Percentiles rank a stretch among this genome's conserved stretches.
These are phyloP conservation scores for Corbicula japonica DNA, from an alignment of 2,888 invertebrate species.

Conservation along the genomic window DNA sequence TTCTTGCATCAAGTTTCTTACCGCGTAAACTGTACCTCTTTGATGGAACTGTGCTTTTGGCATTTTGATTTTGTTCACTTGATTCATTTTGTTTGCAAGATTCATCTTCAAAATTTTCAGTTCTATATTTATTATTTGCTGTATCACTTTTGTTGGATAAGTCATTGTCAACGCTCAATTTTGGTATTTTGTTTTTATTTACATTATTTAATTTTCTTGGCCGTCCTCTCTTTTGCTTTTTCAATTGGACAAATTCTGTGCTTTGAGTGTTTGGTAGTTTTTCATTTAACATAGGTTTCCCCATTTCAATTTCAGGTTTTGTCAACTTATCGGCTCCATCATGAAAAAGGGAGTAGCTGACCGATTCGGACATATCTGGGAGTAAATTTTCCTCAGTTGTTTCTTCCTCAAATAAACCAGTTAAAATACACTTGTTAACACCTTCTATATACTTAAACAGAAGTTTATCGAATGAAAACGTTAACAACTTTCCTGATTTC, in stretches of 20 bases:
- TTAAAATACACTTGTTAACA: slow-evolving; percentile 21
- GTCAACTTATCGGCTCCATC: neutral
- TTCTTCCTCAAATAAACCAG: neutral
- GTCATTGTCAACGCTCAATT: neutral
- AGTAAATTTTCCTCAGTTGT: neutral
- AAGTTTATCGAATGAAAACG: slow-evolving; percentile 11
- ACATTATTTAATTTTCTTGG: slow-evolving; percentile 24
- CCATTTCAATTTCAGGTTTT: neutral
- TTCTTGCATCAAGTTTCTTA: slow-evolving; percentile 66
- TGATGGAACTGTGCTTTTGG: too few relatives aligned
- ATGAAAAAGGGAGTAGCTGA: neutral
- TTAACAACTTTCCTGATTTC: slow-evolving; percentile 7
- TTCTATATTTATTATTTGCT: too few relatives aligned
- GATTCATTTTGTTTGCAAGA: too few relatives aligned
- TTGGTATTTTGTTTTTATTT: neutral
- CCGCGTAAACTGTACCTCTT: slow-evolving; percentile 71
- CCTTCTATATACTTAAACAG: slow-evolving; percentile 11
- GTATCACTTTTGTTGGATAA: too few relatives aligned
- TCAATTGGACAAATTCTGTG: neutral
- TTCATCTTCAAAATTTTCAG: too few relatives aligned
- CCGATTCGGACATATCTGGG: neutral
- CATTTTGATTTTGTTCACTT: too few relatives aligned
- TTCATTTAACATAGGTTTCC: neutral
- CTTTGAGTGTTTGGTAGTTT: neutral
- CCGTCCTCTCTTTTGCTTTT: slow-evolving; percentile 32